Percentiles rank a stretch among this genome's conserved stretches.
Evolutionary conservation across 2,113 vertebrate species (phyloP).

Genomic region (Centropus unirufus): DNA sequence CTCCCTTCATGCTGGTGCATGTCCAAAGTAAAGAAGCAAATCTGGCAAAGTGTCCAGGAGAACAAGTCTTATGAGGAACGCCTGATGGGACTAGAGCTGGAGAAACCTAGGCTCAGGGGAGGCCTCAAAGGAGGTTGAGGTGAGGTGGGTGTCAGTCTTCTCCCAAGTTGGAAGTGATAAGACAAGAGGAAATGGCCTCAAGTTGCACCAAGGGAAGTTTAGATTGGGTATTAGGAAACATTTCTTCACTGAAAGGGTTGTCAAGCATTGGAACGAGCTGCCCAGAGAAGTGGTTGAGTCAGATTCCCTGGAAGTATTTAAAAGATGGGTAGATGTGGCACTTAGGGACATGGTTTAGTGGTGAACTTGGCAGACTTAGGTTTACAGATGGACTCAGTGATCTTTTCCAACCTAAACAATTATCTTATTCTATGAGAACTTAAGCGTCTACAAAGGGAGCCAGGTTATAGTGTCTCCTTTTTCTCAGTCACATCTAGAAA

Average conservation of each 20-base stretch:
- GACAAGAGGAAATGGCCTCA: neutral
- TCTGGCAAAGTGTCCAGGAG: neutral
- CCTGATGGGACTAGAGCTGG: neutral
- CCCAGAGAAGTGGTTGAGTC: neutral
- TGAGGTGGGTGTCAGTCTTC: accelerated
- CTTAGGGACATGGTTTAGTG: neutral
- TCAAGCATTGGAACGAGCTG: neutral
- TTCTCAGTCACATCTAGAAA: neutral
- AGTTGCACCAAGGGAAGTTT: neutral
- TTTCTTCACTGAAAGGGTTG: neutral
- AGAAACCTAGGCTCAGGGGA: neutral
- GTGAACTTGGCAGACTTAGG: neutral
- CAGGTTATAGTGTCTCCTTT: neutral
- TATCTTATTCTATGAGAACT: neutral
- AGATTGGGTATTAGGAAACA: neutral
- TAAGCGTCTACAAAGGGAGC: neutral
- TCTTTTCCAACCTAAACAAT: neutral
- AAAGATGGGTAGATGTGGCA: accelerated
- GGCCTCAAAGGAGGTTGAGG: neutral
- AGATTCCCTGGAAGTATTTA: neutral
- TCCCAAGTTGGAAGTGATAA: neutral
- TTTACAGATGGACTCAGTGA: neutral
- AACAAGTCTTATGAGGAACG: neutral
- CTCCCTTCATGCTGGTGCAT: accelerated
- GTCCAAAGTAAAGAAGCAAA: neutral